These are phyloP conservation scores for Macrotus californicus DNA, from an alignment of 2,113 vertebrate genomes.

Conservation along the genomic window DNA sequence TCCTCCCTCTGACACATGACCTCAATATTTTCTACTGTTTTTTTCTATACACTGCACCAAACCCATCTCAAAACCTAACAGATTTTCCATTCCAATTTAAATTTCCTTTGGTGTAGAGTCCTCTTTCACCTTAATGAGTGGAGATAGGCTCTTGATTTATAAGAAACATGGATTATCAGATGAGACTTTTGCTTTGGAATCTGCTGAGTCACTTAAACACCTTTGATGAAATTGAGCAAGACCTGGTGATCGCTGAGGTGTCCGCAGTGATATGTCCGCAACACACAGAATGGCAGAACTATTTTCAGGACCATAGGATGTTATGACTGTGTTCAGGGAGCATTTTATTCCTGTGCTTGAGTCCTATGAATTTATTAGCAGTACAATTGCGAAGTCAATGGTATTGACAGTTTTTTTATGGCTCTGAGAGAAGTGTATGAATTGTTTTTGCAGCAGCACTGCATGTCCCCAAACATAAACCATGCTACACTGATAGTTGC, in stretches of 20 bases:
- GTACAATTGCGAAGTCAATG: neutral
- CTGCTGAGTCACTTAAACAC: conserved; percentile 2
- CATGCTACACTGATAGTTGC: neutral
- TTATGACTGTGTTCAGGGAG: neutral
- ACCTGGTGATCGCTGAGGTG: neutral
- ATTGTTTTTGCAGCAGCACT: neutral
- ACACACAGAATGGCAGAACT: neutral
- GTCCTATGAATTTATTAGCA: conserved; percentile 43
- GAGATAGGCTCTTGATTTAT: conserved; percentile 58
- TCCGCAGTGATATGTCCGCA: neutral
- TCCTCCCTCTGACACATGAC: neutral
- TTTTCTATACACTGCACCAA: neutral
- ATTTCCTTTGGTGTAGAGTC: neutral
- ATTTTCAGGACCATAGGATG: conserved; percentile 23
- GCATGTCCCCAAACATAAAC: conserved; percentile 56
- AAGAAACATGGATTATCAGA: conserved; percentile 57
- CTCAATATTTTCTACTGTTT: neutral
- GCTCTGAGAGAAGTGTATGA: conserved; percentile 41
- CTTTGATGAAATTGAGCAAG: neutral
- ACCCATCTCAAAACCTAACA: neutral
- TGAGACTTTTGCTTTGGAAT: neutral
- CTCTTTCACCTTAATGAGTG: conserved; percentile 16
- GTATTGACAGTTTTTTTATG: conserved; percentile 33
- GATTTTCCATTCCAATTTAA: neutral
- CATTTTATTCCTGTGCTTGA: conserved; percentile 42